Evolutionary conservation across 1,140 invertebrate genomes (phyloP).

Genomic region (Zaprionus ornatus): DNA sequence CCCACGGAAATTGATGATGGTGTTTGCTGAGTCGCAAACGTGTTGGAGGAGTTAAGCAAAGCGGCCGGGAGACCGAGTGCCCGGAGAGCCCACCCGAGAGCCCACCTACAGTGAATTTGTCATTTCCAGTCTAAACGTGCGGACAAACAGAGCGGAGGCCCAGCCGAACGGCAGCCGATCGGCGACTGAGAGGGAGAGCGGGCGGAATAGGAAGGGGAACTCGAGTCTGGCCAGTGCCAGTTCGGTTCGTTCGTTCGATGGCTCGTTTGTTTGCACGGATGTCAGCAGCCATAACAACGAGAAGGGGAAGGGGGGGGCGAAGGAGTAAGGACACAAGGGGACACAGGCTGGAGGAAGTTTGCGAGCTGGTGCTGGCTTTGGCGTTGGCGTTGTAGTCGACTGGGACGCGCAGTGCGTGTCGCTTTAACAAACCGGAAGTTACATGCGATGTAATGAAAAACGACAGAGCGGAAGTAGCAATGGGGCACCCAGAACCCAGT

Average conservation of each 20-base stretch:
- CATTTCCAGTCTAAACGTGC: slow-evolving; percentile 81
- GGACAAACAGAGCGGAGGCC: slow-evolving; percentile 63
- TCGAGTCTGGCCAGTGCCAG: slow-evolving; percentile 25
- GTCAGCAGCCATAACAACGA: slow-evolving; percentile 73
- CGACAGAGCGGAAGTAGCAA: slow-evolving; percentile 76
- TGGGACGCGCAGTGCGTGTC: slow-evolving; percentile 70
- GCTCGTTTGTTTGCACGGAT: slow-evolving; percentile 67
- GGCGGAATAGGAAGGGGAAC: slow-evolving; percentile 9
- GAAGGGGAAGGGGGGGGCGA: neutral
- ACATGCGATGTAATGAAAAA: slow-evolving; percentile 82
- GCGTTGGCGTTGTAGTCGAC: slow-evolving; percentile 9
- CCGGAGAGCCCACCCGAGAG: slow-evolving; percentile 26
- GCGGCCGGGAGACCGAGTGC: slow-evolving; percentile 15
- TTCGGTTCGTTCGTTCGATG: slow-evolving; percentile 35
- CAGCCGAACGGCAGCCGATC: slow-evolving; percentile 5
- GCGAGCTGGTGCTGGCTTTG: neutral
- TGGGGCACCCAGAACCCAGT: slow-evolving; percentile 35
- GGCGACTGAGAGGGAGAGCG: neutral
- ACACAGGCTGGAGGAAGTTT: neutral
- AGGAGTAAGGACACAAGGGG: neutral
- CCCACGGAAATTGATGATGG: slow-evolving; percentile 82
- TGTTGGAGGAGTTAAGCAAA: slow-evolving; percentile 72
- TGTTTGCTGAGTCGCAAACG: slow-evolving; percentile 81
- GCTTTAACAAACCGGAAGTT: slow-evolving; percentile 82
- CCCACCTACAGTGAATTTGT: slow-evolving; percentile 81